Percentiles rank a stretch among this genome's conserved stretches.
phyloP scores from a whole-genome alignment of 2,113 vertebrate genomes.

The Ailuropoda melanoleuca region DNA sequence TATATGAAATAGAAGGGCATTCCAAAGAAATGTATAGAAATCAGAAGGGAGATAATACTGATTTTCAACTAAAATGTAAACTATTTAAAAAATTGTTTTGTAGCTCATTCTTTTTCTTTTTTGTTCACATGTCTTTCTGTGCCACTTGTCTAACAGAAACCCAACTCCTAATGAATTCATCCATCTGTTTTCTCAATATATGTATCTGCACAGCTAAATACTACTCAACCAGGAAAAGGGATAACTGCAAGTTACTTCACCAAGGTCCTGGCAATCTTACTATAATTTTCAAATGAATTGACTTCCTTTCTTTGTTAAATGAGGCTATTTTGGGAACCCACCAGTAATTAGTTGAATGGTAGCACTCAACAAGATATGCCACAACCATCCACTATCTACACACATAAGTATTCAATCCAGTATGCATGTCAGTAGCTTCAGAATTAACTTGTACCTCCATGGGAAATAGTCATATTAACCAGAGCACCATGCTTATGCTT shows the following conservation, averaged over 20 bases:
- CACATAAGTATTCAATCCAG: background rate
- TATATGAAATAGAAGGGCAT: background rate
- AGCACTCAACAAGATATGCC: background rate
- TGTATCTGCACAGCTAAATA: background rate
- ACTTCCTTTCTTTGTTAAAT: background rate
- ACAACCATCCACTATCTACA: background rate
- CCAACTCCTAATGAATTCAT: background rate
- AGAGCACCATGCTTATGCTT: background rate
- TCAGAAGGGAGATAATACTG: background rate
- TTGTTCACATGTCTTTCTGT: background rate
- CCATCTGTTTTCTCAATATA: background rate
- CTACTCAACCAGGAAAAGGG: background rate
- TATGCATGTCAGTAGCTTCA: background rate
- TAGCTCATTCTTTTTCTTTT: background rate
- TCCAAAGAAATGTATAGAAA: background rate
- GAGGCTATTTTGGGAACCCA: background rate
- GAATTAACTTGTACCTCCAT: background rate
- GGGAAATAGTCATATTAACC: background rate
- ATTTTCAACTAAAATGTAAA: background rate
- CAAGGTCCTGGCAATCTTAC: background rate
- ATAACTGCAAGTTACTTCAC: background rate
- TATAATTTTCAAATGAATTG: background rate
- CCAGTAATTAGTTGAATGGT: background rate
- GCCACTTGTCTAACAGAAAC: background rate
- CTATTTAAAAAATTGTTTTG: background rate